Evolutionary conservation across 2,797 vertebrate species (phyloP).

Genomic region (Champsocephalus esox): DNA sequence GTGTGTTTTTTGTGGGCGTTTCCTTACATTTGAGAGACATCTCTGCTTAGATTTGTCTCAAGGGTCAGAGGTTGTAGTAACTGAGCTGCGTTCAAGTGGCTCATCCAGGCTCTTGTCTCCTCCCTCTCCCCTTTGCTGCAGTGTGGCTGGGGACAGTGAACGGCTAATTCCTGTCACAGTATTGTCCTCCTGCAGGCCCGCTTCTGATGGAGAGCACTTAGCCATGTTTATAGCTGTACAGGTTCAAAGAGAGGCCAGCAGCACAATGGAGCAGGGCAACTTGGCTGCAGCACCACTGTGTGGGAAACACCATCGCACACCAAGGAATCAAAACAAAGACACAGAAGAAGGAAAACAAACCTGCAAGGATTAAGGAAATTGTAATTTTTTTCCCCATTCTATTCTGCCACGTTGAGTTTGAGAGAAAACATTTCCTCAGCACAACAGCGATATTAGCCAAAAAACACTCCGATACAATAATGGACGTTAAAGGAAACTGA

Average conservation of each 20-base stretch:
- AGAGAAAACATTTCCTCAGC: conserved; percentile 72
- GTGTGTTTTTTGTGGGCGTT: conserved; percentile 21
- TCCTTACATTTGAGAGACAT: conserved; percentile 47
- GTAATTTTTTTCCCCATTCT: conserved; percentile 38
- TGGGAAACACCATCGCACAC: conserved; percentile 74
- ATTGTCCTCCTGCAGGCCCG: conserved; percentile 76
- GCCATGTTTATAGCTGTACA: conserved; percentile 80
- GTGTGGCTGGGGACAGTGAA: conserved; percentile 62
- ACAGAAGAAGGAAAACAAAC: conserved; percentile 53
- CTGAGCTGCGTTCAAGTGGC: conserved; percentile 69
- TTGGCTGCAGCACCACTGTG: conserved; percentile 69
- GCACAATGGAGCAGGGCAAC: conserved; percentile 77
- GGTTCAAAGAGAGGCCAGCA: conserved; percentile 84
- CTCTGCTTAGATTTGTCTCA: conserved; percentile 52
- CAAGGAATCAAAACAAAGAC: conserved; percentile 72
- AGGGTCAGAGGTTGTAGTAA: conserved; percentile 60
- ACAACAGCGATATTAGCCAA: conserved; percentile 63
- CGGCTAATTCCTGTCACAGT: conserved; percentile 79
- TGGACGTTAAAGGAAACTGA: conserved; percentile 49
- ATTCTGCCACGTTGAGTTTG: conserved; percentile 56
- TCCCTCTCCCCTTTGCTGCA: conserved; percentile 41
- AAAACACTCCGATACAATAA: conserved; percentile 54
- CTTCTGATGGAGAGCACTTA: conserved; percentile 80
- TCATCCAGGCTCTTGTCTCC: conserved; percentile 47
- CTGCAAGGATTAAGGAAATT: conserved; percentile 65